phyloP scores from a whole-genome alignment of 2,113 vertebrate genomes.

The Mus musculus region GRCm39 chr7:34315501-34316000 shows the following conservation, averaged over 20 bases:
- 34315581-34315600: background rate
- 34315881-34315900: background rate
- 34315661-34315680: conserved; percentile 84
- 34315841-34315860: background rate
- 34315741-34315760: background rate
- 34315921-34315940: background rate
- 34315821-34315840: background rate
- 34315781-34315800: background rate
- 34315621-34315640: conserved; percentile 29
- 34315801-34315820: background rate
- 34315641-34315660: conserved; percentile 80
- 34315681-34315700: conserved; percentile 83
- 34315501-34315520: background rate
- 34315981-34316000: no score
- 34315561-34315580: background rate
- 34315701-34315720: conserved; percentile 81
- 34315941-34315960: background rate
- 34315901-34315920: background rate
- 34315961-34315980: background rate
- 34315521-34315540: background rate
- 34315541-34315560: background rate
- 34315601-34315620: background rate
- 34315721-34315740: background rate
- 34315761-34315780: background rate
- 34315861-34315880: background rate